Evolutionary conservation across 2,113 vertebrate genomes (phyloP), one percentile per base, ranked within the genome.

Genomic region (Neodon shergylaensis): DNA sequence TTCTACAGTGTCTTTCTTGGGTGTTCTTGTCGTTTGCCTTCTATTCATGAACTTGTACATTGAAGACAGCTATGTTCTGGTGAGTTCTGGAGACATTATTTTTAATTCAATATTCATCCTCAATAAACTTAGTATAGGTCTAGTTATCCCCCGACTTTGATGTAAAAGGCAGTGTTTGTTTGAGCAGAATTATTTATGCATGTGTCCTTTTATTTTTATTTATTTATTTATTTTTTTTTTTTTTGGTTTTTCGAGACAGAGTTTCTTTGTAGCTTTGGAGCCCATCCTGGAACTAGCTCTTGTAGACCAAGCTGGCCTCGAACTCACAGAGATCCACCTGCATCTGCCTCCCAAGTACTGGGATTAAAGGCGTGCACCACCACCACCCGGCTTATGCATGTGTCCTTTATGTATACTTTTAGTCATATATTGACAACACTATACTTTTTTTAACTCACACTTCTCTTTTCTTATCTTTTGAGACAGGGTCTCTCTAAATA

Each of bases 21-120:
- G 99, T 96, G 98, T 99, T 96, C 99, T 99, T 98, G 99, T 99
- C 86, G 98, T 99, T 98, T 99, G 99, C 94, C 99, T 99, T 96
- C 99, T 99, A 87, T 99, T 99, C 98, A 98, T 99, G 97, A 99
- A 99, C 96, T 99, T 99, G 92, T 99, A 99, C 98, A 99, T 99
- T 92, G 99, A 99, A 98, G 99, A 99, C 42, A 99, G 99, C 93
- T 99, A 99, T 82, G 99, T 99, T 94, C 98, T 99, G 99, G 99
- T 99, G 98, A 98, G 99, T 98, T 86, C 77, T 26, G 58, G 54
- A 91, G 17, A 0, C 19, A 78, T 90, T 95, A 52, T 61, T 79
- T 94, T 85, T 87, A 49, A 0, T 82, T 93, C 1, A 26, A 91
- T 83, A 42, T 82, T 81, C 85, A 2, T 6, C 26, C 0, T 47